Conservation (phyloP, 2,113 vertebrate species). For the Nerophis ophidion region DNA sequence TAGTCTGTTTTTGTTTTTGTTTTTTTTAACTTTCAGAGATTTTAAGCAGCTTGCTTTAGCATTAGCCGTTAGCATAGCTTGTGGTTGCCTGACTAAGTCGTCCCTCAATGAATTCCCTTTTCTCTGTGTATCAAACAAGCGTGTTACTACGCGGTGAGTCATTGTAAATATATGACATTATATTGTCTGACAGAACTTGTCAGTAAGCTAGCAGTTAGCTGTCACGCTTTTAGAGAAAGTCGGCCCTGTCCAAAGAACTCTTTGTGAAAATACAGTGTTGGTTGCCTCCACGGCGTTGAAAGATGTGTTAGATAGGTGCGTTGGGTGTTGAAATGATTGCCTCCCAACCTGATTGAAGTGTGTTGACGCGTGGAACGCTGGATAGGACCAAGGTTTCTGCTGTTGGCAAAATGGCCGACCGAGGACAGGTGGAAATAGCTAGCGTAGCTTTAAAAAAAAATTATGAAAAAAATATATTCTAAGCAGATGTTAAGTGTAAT, state of each 20-base stretch:
- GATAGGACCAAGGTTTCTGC: background rate
- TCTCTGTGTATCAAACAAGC: background rate
- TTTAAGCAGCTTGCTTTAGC: no score
- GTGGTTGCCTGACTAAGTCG: background rate
- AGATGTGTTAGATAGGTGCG: background rate
- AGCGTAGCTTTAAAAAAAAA: background rate
- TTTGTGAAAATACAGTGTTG: background rate
- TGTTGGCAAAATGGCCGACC: background rate
- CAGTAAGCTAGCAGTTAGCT: background rate
- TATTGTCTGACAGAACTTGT: background rate
- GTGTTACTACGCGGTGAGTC: background rate
- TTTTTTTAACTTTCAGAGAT: no score
- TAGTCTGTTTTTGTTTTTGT: no score
- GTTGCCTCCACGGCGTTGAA: background rate
- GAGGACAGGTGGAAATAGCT: background rate
- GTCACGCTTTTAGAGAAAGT: background rate
- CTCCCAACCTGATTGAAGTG: background rate
- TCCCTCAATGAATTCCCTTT: background rate
- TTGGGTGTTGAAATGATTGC: background rate
- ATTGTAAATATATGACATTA: background rate
- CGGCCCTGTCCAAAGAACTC: background rate
- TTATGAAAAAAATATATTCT: background rate
- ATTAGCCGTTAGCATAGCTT: background rate
- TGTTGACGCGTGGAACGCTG: background rate
- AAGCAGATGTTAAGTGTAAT: no score